phyloP scores from a whole-genome alignment of 2,797 vertebrate genomes.

The Leptatherina wallacei region DNA sequence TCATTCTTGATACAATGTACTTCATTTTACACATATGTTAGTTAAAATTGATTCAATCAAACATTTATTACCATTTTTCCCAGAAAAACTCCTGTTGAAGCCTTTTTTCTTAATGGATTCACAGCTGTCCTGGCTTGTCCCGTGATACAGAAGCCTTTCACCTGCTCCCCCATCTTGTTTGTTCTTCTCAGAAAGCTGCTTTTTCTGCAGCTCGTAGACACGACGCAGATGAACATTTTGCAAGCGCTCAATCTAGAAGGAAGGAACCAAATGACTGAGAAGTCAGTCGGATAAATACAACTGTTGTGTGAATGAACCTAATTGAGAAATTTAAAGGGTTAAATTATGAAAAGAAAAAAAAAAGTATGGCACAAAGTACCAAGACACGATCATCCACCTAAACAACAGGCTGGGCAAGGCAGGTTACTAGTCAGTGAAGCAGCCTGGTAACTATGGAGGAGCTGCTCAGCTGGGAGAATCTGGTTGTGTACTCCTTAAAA shows the following conservation, averaged over 20 bases:
- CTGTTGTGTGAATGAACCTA: too few relatives aligned
- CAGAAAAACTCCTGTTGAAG: slow-evolving; percentile 74
- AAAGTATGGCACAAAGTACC: too few relatives aligned
- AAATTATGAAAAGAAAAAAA: neutral
- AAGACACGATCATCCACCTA: too few relatives aligned
- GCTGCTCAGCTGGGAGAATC: too few relatives aligned
- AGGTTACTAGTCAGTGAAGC: too few relatives aligned
- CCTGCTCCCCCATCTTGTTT: neutral
- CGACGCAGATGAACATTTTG: slow-evolving; percentile 71
- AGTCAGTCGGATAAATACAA: too few relatives aligned
- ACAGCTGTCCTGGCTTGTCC: slow-evolving; percentile 59
- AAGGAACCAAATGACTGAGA: neutral
- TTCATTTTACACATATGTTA: too few relatives aligned
- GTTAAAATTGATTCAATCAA: too few relatives aligned
- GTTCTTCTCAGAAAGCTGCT: slow-evolving; percentile 63
- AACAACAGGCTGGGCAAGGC: too few relatives aligned
- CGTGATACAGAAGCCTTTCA: slow-evolving; percentile 75
- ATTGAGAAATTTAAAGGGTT: neutral
- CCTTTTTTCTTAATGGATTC: slow-evolving; percentile 65
- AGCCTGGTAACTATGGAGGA: too few relatives aligned
- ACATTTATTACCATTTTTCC: slow-evolving; percentile 71
- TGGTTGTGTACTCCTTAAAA: too few relatives aligned
- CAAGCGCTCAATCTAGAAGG: slow-evolving; percentile 70
- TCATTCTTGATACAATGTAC: too few relatives aligned
- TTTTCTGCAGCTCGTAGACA: slow-evolving; percentile 62